Percentiles rank a stretch among this genome's conserved stretches.
Conservation (phyloP, 2,888 invertebrate species). For the Drosophila pegasa region DNA sequence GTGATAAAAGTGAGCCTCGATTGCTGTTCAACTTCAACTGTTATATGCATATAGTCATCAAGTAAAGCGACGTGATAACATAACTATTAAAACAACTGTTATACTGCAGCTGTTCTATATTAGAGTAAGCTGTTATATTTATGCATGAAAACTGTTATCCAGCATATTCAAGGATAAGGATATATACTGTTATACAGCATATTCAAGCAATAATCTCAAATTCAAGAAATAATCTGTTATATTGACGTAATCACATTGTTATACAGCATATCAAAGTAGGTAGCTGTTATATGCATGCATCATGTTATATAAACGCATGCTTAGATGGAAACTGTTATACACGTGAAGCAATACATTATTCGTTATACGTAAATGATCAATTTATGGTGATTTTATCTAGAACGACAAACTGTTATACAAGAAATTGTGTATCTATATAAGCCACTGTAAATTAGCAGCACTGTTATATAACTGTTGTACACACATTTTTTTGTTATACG, state of each 20-base stretch:
- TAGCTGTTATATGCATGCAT: not conserved
- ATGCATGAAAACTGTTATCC: not conserved
- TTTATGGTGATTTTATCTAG: too few species aligned
- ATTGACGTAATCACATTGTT: too few species aligned
- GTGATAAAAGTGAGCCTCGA: not conserved
- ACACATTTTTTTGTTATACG: not conserved
- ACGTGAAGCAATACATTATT: not conserved
- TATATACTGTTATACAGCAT: not conserved
- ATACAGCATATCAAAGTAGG: not conserved
- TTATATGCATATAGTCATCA: conserved; percentile 11
- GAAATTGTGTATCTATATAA: not conserved
- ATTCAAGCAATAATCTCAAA: too few species aligned
- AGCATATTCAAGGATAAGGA: too few species aligned
- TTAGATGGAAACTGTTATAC: not conserved
- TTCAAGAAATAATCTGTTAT: too few species aligned
- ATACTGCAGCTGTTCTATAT: not conserved
- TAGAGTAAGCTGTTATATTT: not conserved
- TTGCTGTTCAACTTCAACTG: not conserved
- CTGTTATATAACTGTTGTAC: not conserved
- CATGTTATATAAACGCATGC: not conserved
- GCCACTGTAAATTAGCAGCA: not conserved
- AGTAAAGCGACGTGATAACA: too few species aligned
- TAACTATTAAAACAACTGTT: not conserved
- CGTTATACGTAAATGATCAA: not conserved
- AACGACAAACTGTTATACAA: not conserved